phyloP scores from a whole-genome alignment of 1,140 invertebrate genomes.

The Eupristina koningsbergeri region DNA sequence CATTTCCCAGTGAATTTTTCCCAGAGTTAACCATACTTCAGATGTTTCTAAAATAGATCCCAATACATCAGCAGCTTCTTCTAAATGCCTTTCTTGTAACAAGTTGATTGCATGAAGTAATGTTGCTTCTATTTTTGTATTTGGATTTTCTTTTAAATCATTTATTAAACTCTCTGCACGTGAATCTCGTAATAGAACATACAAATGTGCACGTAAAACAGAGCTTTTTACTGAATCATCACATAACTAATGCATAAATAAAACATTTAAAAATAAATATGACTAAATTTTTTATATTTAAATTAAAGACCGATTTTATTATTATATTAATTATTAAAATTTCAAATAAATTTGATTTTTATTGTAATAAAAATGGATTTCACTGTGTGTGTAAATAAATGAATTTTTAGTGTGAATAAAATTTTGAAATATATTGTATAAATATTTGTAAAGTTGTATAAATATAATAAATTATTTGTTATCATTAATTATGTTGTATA shows the following conservation, averaged over 20 bases:
- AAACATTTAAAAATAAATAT: slow-evolving; percentile 51
- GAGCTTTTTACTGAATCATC: slow-evolving; percentile 55
- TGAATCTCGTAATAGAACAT: slow-evolving; percentile 60
- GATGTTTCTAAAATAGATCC: slow-evolving; percentile 70
- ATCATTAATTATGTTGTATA: not conserved
- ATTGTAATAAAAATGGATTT: too few relatives aligned
- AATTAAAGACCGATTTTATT: too few relatives aligned
- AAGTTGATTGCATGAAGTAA: slow-evolving; percentile 63
- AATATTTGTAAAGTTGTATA: not conserved
- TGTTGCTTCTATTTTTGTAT: slow-evolving; percentile 57
- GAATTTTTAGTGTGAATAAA: too few relatives aligned
- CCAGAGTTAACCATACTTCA: slow-evolving; percentile 78
- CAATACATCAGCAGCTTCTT: slow-evolving; percentile 75
- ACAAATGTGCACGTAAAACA: slow-evolving; percentile 62
- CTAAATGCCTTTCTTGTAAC: slow-evolving; percentile 72
- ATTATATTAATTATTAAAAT: too few relatives aligned
- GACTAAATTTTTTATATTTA: not conserved
- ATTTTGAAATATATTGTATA: too few relatives aligned
- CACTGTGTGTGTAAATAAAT: too few relatives aligned
- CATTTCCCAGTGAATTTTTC: slow-evolving; percentile 79
- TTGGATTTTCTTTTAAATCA: slow-evolving; percentile 62
- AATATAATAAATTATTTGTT: not conserved
- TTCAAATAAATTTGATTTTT: too few relatives aligned
- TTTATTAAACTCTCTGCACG: slow-evolving; percentile 58
- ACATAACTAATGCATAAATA: slow-evolving; percentile 50